A percentile compares a stretch with the other conserved stretches of the same genome.
Evolutionary conservation across 2,113 vertebrate species (phyloP).

Genomic region (Physeter macrocephalus): DNA sequence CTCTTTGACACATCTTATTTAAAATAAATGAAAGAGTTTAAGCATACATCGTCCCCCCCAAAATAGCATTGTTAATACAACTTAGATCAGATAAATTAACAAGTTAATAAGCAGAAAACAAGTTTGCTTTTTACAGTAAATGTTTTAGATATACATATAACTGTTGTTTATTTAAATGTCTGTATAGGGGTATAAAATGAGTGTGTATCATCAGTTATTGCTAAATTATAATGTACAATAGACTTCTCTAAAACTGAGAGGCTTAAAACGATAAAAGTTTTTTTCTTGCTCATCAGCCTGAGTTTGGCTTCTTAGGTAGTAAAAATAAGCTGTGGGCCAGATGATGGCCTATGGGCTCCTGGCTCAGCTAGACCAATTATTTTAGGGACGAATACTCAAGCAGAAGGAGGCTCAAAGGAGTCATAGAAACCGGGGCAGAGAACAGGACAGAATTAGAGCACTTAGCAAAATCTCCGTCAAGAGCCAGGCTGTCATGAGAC

Average conservation of each 20-base stretch:
- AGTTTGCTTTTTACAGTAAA: neutral
- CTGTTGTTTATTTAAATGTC: neutral
- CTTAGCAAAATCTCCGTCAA: neutral
- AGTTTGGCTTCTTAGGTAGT: neutral
- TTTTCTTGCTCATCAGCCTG: neutral
- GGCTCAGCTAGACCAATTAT: neutral
- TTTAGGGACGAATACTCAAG: neutral
- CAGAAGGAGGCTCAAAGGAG: neutral
- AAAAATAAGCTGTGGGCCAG: neutral
- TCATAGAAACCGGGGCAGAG: neutral
- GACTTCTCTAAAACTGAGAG: neutral
- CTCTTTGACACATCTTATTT: neutral
- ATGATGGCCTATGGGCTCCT: neutral
- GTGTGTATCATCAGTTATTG: neutral
- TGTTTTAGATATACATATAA: neutral
- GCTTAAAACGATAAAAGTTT: neutral
- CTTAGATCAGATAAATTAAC: neutral
- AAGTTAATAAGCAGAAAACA: neutral
- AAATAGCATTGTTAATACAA: neutral
- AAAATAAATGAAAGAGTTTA: neutral
- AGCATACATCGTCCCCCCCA: neutral
- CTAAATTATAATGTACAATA: neutral
- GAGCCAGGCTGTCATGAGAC: neutral
- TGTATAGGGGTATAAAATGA: neutral
- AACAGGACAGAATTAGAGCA: neutral